Evolutionary conservation across 2,797 vertebrate genomes (phyloP).

Genomic region (Peromyscus nudipes): DNA sequence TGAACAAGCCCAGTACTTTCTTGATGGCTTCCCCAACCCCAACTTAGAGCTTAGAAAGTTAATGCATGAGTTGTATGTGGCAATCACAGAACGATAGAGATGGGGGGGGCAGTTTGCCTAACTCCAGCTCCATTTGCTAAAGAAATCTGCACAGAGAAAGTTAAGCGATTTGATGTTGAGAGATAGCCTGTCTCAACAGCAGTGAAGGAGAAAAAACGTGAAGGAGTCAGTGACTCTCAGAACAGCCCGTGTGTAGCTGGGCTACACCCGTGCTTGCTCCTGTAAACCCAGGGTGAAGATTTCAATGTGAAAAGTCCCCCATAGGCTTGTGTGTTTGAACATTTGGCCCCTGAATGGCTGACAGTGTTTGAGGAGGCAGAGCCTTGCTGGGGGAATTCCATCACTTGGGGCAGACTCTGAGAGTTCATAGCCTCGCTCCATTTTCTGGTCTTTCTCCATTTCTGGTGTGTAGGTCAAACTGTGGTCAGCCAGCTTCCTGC

Average conservation of each 20-base stretch:
- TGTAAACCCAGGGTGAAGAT: background rate
- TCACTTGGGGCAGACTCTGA: background rate
- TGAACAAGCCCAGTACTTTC: conserved; percentile 13
- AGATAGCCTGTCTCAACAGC: background rate
- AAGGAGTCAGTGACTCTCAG: background rate
- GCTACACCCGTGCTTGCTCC: background rate
- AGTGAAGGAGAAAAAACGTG: background rate
- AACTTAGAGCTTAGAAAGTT: background rate
- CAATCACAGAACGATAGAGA: background rate
- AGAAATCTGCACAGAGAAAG: conserved; percentile 25
- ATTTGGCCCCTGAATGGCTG: background rate
- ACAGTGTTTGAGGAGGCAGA: background rate
- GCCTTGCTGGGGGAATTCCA: background rate
- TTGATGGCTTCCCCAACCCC: background rate
- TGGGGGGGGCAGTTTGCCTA: background rate
- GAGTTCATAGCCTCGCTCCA: background rate
- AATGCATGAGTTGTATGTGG: background rate
- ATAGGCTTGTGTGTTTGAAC: background rate
- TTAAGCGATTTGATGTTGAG: background rate
- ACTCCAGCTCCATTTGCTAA: conserved; percentile 11
- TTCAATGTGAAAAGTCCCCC: background rate
- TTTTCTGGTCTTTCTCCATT: background rate
- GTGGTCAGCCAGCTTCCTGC: background rate
- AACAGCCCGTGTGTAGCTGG: background rate
- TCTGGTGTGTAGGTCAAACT: background rate